phyloP scores from a whole-genome alignment of 2,888 invertebrate genomes.

The Syritta pipiens region DNA sequence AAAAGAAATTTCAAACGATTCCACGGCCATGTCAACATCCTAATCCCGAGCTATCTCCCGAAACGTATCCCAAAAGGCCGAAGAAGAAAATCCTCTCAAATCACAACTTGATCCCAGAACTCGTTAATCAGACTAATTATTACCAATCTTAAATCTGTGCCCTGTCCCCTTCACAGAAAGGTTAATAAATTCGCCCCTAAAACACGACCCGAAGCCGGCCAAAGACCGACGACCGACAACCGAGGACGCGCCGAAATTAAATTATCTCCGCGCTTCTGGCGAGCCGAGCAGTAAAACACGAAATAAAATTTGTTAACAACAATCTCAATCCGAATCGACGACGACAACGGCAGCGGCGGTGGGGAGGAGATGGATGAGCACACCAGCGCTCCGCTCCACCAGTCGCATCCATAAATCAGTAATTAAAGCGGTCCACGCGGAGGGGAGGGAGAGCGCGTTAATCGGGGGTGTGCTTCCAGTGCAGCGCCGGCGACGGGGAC shows the following conservation, averaged over 20 bases:
- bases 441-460: slow-evolving; percentile 48
- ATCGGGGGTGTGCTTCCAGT: slow-evolving; percentile 58
- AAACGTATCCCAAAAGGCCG: slow-evolving; percentile 28
- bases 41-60: slow-evolving; percentile 17
- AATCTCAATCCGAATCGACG: slow-evolving; percentile 33
- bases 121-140: slow-evolving; percentile 68
- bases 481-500: slow-evolving; percentile 18
- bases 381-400: slow-evolving; percentile 4
- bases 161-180: slow-evolving; percentile 22
- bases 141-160: slow-evolving; percentile 55
- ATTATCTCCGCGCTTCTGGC: slow-evolving; percentile 58
- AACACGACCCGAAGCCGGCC: slow-evolving; percentile 6
- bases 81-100: slow-evolving; percentile 13
- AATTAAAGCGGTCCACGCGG: slow-evolving; percentile 59
- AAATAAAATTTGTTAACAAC: slow-evolving; percentile 68
- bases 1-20: not conserved
- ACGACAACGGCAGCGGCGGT: not conserved
- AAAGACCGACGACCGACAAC: not conserved
- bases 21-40: slow-evolving; percentile 41
- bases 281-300: slow-evolving; percentile 58
- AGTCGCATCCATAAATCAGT: slow-evolving; percentile 63
- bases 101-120: slow-evolving; percentile 60
- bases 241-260: slow-evolving; percentile 47
- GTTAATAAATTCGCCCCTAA: slow-evolving; percentile 44
- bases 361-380: too few relatives aligned